phyloP scores from a whole-genome alignment of 2,113 vertebrate species.

The Boulengeromyrus knoepffleri region DNA sequence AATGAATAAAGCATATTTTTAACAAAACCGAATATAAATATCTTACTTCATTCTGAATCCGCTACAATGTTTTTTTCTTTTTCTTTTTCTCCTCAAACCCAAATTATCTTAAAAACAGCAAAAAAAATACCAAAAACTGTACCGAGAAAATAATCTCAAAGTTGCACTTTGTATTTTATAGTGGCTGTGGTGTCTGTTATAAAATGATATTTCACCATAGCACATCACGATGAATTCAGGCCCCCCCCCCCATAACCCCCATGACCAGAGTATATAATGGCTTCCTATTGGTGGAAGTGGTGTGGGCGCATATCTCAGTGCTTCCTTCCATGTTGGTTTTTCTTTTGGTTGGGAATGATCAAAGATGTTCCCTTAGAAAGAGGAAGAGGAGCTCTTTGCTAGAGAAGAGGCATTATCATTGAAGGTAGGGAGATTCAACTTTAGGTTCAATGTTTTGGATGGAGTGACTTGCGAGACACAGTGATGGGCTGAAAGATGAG shows the following conservation, averaged over 20 bases:
- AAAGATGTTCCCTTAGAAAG: background rate
- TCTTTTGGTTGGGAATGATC: background rate
- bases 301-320: background rate
- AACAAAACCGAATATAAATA: background rate
- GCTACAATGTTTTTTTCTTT: background rate
- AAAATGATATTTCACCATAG: background rate
- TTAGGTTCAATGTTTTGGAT: background rate
- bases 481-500: background rate
- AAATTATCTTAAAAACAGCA: background rate
- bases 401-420: background rate
- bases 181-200: background rate
- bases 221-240: background rate
- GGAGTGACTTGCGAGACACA: no score
- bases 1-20: background rate
- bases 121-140: background rate
- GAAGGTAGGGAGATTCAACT: constrained; percentile 7
- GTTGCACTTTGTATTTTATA: background rate
- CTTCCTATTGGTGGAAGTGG: constrained; percentile 11
- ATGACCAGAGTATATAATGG: background rate
- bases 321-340: background rate
- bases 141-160: background rate
- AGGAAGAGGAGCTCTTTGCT: background rate
- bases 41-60: background rate
- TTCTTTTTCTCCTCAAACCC: background rate
- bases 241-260: background rate